Evolutionary conservation across 2,113 vertebrate genomes (phyloP), one percentile per base, ranked within the genome.

Genomic region (Plectropomus leopardus): DNA sequence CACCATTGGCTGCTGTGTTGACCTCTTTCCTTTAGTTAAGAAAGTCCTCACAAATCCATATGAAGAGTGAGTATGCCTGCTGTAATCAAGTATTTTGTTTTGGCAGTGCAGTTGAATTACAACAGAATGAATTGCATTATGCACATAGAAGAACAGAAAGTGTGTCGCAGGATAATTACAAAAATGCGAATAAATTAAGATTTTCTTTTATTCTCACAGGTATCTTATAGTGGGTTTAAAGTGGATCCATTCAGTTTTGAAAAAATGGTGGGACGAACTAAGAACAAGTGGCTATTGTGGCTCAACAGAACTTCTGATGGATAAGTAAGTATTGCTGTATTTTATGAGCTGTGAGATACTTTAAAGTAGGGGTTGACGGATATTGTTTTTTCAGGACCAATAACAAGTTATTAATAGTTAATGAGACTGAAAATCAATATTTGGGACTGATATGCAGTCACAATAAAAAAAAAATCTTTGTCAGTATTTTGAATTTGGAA

Each of bases 231-330:
- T 95, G 90, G 97, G 96, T 82, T 95, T 98, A 87, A 96, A 96
- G 81, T 98, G 98, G 98, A 95, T 98, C 74, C 93, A 94, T 88
- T 96, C 97, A 79, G 96, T 98, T 89, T 93, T 98, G 92, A 97
- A 96, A 89, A 96, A 94, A 77, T 98, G 98, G 96, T 94, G 95
- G 95, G 93, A 95, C 87, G 96, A 97, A 58, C 91, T 98, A 0
- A 95, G 94, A 86, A 85, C 85, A 75, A 94, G 95, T 82, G 91
- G 93, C 80, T 95, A 90, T 78, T 92, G 91, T 87, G 87, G 92
- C 91, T 92, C 93, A 45, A 94, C 96, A 32, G 60, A 85, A n/a
- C 10, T 24, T 57, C 68, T n/a, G 8, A 45, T 79, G 45, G 92
- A 94, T 75, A 82, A 83, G 92, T 93, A 83, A 10, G 81, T 44